phyloP scores from a whole-genome alignment of 2,113 vertebrate genomes.

The Eulemur rufifrons region DNA sequence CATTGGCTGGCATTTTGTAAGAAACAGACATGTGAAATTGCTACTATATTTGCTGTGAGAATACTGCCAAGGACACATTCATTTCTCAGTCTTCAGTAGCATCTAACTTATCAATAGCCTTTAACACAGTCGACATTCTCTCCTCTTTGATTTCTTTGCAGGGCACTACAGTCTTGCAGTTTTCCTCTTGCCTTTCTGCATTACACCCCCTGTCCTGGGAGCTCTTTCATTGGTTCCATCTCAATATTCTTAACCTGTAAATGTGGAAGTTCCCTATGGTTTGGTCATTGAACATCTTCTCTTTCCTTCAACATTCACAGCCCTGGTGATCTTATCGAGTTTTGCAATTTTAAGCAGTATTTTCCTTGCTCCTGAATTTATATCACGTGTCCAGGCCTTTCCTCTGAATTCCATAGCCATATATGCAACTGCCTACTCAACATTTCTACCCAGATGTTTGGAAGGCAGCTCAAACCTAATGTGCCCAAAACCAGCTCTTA shows the following conservation, averaged over 20 bases:
- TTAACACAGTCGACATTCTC: background rate
- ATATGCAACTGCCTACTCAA: background rate
- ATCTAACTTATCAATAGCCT: background rate
- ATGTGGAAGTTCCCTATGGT: background rate
- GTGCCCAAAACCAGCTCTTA: background rate
- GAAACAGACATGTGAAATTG: background rate
- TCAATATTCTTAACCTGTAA: background rate
- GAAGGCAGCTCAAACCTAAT: background rate
- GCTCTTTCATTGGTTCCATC: background rate
- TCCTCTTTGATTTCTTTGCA: background rate
- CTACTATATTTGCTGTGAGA: background rate
- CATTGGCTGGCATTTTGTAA: background rate
- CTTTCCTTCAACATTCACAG: background rate
- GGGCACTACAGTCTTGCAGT: rapidly evolving
- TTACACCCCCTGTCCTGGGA: background rate
- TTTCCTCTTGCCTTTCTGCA: background rate
- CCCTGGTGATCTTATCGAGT: background rate
- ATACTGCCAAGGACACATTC: background rate
- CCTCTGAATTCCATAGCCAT: background rate
- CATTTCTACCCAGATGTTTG: background rate
- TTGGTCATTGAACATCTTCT: background rate
- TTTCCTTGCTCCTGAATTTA: background rate
- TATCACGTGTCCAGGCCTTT: background rate
- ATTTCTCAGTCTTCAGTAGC: background rate
- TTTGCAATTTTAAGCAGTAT: background rate